Base-by-base conservation (phyloP, 2,888 invertebrate species). In the Teleogryllus oceanicus region DNA sequence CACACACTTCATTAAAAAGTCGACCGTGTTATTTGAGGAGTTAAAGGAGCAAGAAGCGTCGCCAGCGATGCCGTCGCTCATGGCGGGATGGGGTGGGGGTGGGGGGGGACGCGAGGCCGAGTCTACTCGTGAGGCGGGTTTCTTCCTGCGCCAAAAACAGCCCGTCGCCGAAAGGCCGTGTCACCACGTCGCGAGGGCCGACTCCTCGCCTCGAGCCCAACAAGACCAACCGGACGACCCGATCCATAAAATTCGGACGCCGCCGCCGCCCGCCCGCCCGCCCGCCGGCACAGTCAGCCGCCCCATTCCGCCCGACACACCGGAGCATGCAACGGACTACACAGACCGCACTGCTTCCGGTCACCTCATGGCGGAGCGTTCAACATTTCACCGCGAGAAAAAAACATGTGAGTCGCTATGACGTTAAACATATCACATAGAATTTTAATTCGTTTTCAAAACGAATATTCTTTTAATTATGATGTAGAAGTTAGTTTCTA, bases 1-100 rank as follows among this genome's bases (percentile, higher is more conserved):
- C 62, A 62, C 13, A 62, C 62, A 62, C 62, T 62, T 62, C 62
- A 62, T 62, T 62, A 62, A 62, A 62, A 62, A 62, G 62, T 62
- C 62, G n/a, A 62, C 62, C 62, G n/a, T 62, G 62, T 62, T 62
- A 62, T 62, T 62, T 62, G 62, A 62, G 62, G n/a, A 62, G 62
- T 18, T 62, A 62, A 62, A 62, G 62, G 5, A n/a, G 62, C 62
- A 62, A 62, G 62, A 62, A 62, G 16, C n/a, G 62, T 37, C 37
- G 5, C 37, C 0, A 37, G n/a, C 62, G 62, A 62, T 13, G 13
- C 62, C 4, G 62, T 62, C 24, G 24, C 24, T 24, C 24, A 24
- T 24, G 24, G 24, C 2, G 24, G 24, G 24, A 3, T 24, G 10
- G 16, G 62, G 62, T 16, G 62, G 62, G 10, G 62, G 62, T 10